Evolutionary conservation across 2,888 invertebrate species (phyloP), one percentile per base, ranked within the genome.

Genomic region (Drosophila atroscutellata): DNA sequence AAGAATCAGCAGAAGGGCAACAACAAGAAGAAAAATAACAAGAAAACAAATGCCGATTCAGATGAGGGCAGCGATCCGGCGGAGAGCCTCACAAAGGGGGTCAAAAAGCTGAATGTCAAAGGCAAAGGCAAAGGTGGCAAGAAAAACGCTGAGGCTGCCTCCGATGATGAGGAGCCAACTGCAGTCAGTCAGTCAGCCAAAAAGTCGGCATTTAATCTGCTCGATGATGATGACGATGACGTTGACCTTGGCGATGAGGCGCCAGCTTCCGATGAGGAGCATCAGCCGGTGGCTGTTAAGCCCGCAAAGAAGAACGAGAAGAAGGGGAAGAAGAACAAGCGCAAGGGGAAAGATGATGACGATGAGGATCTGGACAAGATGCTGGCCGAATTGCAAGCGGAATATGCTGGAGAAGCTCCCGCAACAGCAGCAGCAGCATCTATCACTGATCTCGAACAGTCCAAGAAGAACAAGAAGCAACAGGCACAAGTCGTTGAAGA

Each of bases 321-420:
- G 91, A 96, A 96, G 91, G 95, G 95, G 4, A 96, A 96, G 90
- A 96, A 96, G 92, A 93, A 94, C 6, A 95, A 95, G 90, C 95
- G 95, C 89, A 97, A 96, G 93, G 95, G 95, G 79, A 95, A 96
- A 85, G 96, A 96, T 62, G 96, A 96, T 89, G 96, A 97, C 74
- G 92, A 92, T 0, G 95, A 95, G 65, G 97, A 97, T 91, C 93
- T 97, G 71, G 97, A 97, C 88, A 96, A 96, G 93, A 96, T 97
- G 71, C 93, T 97, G 74, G 97, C 97, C 15, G 97, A 97, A 93
- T 93, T 97, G 75, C 92, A 92, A 62, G 96, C 96, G 93, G 94
- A 96, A 93, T 97, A 97, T 94, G 96, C 97, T 93, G 94, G 95
- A 57, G 96, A 95, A 24, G 94, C 94, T 1, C 95, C 95, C 86